Percentiles rank a stretch among this genome's conserved stretches.
Conservation (phyloP, 1,140 invertebrate genomes). For the Ceratina japonica region DNA sequence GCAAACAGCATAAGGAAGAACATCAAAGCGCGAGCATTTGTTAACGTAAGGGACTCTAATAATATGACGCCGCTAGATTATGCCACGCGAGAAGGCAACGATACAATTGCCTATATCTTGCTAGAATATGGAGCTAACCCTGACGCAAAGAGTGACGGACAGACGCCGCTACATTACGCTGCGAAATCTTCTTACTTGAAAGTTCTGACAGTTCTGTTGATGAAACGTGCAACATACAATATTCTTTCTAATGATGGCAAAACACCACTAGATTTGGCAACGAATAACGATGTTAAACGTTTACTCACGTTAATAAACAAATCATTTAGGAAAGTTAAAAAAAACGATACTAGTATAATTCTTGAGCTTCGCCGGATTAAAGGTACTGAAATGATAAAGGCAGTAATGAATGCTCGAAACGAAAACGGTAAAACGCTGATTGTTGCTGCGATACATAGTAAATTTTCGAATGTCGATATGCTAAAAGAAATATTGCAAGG, state of each 20-base stretch:
- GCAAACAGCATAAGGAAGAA: not conserved
- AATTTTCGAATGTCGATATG: constrained; percentile 5
- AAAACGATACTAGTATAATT: constrained; percentile 8
- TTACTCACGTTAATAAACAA: constrained; percentile 29
- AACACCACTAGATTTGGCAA: constrained; percentile 23
- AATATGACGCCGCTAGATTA: constrained; percentile 50
- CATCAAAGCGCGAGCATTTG: not conserved
- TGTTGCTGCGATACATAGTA: constrained; percentile 17
- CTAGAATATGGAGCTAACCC: constrained; percentile 53
- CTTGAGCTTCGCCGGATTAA: constrained; percentile 18
- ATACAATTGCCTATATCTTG: constrained; percentile 42
- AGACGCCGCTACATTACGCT: constrained; percentile 56
- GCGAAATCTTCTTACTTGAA: constrained; percentile 38
- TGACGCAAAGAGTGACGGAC: constrained; percentile 37
- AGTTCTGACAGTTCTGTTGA: constrained; percentile 32
- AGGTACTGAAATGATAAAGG: constrained; percentile 11
- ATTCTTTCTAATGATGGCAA: constrained; percentile 14
- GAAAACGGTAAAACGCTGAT: constrained; percentile 7
- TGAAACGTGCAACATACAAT: constrained; percentile 29
- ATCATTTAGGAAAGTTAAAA: constrained; percentile 38
- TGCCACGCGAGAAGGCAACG: constrained; percentile 35
- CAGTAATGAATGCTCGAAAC: constrained; percentile 17
- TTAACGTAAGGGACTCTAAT: constrained; percentile 14
- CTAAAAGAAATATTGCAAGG: constrained; percentile 13
- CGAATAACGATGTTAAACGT: constrained; percentile 5